Evolutionary conservation across 1,140 invertebrate genomes (phyloP), one percentile per base, ranked within the genome.

Genomic region (Lucilia sericata): DNA sequence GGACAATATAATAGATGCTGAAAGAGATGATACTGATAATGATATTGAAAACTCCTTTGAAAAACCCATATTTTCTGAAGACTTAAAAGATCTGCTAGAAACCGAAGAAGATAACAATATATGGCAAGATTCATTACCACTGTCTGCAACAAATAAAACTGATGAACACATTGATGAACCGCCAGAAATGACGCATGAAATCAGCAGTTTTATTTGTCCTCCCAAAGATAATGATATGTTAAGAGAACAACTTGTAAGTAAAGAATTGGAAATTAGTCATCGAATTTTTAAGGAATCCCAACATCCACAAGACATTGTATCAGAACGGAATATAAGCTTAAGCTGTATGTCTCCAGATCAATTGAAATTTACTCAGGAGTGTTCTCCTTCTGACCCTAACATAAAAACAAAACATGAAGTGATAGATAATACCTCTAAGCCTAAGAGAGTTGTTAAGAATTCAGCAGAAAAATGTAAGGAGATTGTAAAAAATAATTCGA

Each of bases 261-360:
- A 82, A 76, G 81, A 84, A 82, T 17, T 84, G 9, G 17, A 75
- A 82, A 76, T 75, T 17, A 82, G 78, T 76, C 84, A 21, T 2
- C n/a, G 21, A n/a, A 74, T 75, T 55, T 80, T 80, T 51, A 80
- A 82, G 65, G 84, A 83, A 70, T 55, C 65, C 9, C 42, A 83
- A 30, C 84, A 49, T 83, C 7, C 85, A 85, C 51, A 55, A 14
- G 47, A 19, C 14, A 84, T 51, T 51, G 12, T 84, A 12, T 88
- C 87, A 0, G 87, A 74, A 47, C 65, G 60, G 49, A 21, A 49
- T 70, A 83, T 89, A 47, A 89, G 88, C 14, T 74, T 89, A 3
- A 89, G 88, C 81, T 87, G 85, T 75, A 89, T 89, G 88, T 89
- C 88, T 19, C 88, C 88, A 9, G 86, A 84, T 80, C 88, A 89